Base-by-base conservation (phyloP, 2,888 invertebrate genomes). In the Pogonocherus hispidulus region DNA sequence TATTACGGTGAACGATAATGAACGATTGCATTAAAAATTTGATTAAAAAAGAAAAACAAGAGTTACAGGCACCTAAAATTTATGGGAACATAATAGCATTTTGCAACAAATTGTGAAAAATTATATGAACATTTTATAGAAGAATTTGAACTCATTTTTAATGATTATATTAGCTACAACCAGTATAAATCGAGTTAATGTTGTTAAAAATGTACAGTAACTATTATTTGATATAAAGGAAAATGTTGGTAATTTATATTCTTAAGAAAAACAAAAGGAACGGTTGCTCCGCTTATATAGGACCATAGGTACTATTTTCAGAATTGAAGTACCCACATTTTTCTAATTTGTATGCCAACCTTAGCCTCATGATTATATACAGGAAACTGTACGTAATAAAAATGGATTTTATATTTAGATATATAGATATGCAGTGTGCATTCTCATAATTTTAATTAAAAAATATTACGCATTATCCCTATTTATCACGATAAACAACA, bases 351-450 rank as follows among this genome's bases (percentile, higher is more conserved):
- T 72, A 72, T 72, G 67, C 72, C 37, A 23, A 22, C 60, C 66
- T 35, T 47, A 37, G 57, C 66, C 18, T 27, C 23, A 65, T 70
- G 65, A 76, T 75, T 74, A 71, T 72, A 69, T 63, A 74, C 75
- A 74, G 78, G 78, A 78, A 77, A 71, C 69, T 57, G 63, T 76
- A 74, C 73, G 76, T 77, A 77, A 78, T 77, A 77, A 78, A 78
- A 78, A 76, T 76, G 76, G 74, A 77, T 78, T 76, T 77, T 72
- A 65, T 70, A 69, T 55, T 56, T 35, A 55, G 60, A 67, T 55
- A 55, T 67, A 67, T 67, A 51, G 66, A 72, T 72, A 74, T 74
- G 72, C 72, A 70, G 47, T 47, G 59, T 70, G 66, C 73, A 73
- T 73, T 74, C 70, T 70, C 63, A 57, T 67, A 65, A 66, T 70